These are phyloP conservation scores for Philereme transversata DNA, from an alignment of 2,888 invertebrate genomes.

Conservation along the genomic window DNA sequence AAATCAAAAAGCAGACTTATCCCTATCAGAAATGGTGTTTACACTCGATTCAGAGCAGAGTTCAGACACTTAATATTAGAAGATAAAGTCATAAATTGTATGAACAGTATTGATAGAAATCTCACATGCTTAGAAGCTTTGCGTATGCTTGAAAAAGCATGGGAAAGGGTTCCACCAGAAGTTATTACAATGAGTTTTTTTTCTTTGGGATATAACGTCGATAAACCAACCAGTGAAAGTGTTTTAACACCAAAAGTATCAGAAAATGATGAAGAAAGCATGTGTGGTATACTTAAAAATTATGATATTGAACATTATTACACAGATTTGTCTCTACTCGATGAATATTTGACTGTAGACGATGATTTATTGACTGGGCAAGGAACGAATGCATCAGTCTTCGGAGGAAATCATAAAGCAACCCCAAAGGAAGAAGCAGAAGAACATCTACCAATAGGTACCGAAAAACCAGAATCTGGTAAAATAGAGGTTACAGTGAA, in stretches of 20 bases:
- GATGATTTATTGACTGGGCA: conserved; percentile 56
- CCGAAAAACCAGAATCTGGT: conserved; percentile 43
- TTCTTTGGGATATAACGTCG: conserved; percentile 51
- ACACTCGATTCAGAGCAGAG: conserved; percentile 47
- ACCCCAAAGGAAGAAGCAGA: conserved; percentile 38
- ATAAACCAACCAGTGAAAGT: conserved; percentile 30
- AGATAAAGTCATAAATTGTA: conserved; percentile 50
- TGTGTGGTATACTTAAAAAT: conserved; percentile 50
- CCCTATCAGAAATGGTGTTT: conserved; percentile 56
- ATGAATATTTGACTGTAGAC: conserved; percentile 56
- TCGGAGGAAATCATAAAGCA: conserved; percentile 56
- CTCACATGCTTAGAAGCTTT: conserved; percentile 55
- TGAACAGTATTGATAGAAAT: conserved; percentile 50
- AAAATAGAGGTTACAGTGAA: conserved; percentile 45
- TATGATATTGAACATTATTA: conserved; percentile 54
- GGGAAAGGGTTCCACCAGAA: conserved; percentile 47
- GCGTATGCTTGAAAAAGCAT: conserved; percentile 53
- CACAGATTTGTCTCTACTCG: conserved; percentile 43
- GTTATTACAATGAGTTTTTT: conserved; percentile 49
- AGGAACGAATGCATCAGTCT: conserved; percentile 55
- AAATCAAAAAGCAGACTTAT: conserved; percentile 53
- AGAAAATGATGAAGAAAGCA: conserved; percentile 48
- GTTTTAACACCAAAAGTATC: conserved; percentile 40
- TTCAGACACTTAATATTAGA: conserved; percentile 49
- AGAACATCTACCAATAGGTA: conserved; percentile 48